These are phyloP conservation scores for Margaritifera margaritifera DNA, from an alignment of 2,888 invertebrate genomes.

Conservation along the genomic window DNA sequence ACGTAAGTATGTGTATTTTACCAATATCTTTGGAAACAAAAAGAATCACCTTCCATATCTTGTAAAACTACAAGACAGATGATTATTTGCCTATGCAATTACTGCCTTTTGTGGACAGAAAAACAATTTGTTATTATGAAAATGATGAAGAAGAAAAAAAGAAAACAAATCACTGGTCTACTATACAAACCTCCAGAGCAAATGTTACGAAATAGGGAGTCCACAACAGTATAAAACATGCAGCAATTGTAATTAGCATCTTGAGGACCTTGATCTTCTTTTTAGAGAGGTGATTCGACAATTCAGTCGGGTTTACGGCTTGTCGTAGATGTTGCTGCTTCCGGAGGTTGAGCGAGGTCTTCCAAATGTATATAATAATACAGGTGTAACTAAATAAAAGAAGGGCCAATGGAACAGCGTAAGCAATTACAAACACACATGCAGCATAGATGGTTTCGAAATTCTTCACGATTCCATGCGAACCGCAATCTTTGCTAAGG, in stretches of 20 bases:
- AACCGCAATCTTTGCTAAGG: conserved; percentile 25
- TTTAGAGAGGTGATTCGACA: neutral
- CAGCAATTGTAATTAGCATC: conserved; percentile 23
- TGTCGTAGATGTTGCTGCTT: too few relatives aligned
- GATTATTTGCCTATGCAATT: too few relatives aligned
- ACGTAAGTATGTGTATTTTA: too few relatives aligned
- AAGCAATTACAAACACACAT: conserved; percentile 24
- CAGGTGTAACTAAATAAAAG: conserved; percentile 25
- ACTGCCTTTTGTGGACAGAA: too few relatives aligned
- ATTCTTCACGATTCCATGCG: conserved; percentile 37
- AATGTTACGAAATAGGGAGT: conserved; percentile 35
- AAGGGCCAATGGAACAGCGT: conserved; percentile 23
- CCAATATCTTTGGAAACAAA: too few relatives aligned
- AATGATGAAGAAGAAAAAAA: too few relatives aligned
- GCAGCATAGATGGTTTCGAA: conserved; percentile 36
- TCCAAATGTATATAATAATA: conserved; percentile 17
- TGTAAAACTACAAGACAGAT: too few relatives aligned
- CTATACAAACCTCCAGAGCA: conserved; percentile 22
- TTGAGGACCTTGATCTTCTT: conserved; percentile 22
- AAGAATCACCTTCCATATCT: too few relatives aligned
- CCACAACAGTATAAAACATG: conserved; percentile 26
- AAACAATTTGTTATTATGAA: too few relatives aligned
- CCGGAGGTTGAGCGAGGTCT: conserved; percentile 14
- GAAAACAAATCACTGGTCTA: too few relatives aligned
- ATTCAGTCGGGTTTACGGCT: neutral